Conservation (phyloP, 2,888 invertebrate genomes). For the Dexiosoma caninum region DNA sequence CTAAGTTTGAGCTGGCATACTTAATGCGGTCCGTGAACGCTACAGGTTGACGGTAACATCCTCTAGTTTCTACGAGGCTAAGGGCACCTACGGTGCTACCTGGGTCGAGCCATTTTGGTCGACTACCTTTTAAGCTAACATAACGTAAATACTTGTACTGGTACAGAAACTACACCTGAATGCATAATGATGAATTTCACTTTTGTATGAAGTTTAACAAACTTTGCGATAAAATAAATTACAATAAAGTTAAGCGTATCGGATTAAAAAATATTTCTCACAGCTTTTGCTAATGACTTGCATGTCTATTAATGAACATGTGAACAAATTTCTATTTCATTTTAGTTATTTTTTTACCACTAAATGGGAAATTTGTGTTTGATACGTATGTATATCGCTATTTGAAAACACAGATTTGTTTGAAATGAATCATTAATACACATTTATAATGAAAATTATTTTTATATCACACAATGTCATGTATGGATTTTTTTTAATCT, state of each 20-base stretch:
- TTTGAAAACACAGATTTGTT: neutral
- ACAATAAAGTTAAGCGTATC: neutral
- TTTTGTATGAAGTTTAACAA: neutral
- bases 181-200: neutral
- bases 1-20: no score
- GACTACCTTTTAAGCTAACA: no score
- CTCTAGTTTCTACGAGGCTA: no score
- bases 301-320: conserved; percentile 33
- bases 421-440: conserved; percentile 32
- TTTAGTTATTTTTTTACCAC: neutral
- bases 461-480: neutral
- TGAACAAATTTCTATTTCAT: neutral
- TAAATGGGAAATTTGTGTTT: conserved; percentile 31
- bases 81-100: no score
- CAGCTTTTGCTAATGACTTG: conserved; percentile 2
- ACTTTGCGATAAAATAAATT: neutral
- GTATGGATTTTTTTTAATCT: neutral
- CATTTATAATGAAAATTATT: neutral
- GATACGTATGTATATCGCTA: neutral
- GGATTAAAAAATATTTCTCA: conserved; percentile 14
- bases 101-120: no score
- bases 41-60: no score
- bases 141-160: no score
- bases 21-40: no score
- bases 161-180: no score